Conservation (phyloP, 1,140 invertebrate genomes). For the Coelopa frigida region DNA sequence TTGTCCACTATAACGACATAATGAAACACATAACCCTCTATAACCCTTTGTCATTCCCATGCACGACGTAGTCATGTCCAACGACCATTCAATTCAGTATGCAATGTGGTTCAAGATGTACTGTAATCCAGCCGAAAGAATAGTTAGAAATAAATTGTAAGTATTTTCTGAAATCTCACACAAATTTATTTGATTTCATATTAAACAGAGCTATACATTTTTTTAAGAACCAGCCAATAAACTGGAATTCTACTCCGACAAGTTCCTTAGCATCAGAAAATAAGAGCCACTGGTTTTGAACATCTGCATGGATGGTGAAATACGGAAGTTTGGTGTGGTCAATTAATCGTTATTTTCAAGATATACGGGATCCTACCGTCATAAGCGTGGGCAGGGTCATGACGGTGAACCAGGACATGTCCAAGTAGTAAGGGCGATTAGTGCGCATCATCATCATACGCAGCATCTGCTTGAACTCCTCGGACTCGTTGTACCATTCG, state of each 20-base stretch:
- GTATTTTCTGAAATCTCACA: no score
- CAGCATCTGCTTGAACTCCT: slow-evolving; percentile 30
- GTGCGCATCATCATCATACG: slow-evolving; percentile 37
- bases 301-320: slow-evolving; percentile 26
- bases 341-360: background rate
- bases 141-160: no score
- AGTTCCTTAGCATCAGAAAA: slow-evolving; percentile 31
- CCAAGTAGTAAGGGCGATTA: slow-evolving; percentile 25
- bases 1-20: no score
- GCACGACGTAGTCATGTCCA: no score
- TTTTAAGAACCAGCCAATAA: no score
- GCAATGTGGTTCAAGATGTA: no score
- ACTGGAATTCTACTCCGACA: slow-evolving; percentile 20
- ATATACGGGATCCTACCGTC: slow-evolving; percentile 20
- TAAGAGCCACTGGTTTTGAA: slow-evolving; percentile 35
- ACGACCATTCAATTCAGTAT: no score
- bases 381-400: slow-evolving; percentile 37
- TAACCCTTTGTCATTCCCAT: no score
- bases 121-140: no score
- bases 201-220: no score
- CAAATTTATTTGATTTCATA: no score
- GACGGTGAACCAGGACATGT: slow-evolving; percentile 35
- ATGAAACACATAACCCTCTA: no score
- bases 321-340: background rate
- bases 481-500: slow-evolving; percentile 27